phyloP scores from a whole-genome alignment of 1,140 invertebrate genomes.

The Lucilia sericata region DNA sequence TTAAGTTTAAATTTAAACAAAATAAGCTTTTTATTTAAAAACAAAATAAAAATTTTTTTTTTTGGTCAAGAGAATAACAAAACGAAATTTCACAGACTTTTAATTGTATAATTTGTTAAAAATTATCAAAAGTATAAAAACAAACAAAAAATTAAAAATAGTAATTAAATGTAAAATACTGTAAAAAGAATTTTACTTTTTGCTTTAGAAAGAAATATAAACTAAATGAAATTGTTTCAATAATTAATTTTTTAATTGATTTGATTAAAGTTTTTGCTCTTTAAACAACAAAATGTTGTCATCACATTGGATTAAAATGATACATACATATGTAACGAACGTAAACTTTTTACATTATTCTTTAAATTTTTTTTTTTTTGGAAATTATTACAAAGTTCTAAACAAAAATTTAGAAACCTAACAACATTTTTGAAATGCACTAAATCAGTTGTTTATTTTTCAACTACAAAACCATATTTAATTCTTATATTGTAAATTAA shows the following conservation, averaged over 20 bases:
- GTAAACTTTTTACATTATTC: too few species aligned
- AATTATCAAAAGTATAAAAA: not conserved
- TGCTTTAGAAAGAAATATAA: too few species aligned
- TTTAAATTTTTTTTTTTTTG: too few species aligned
- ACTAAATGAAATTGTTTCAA: too few species aligned
- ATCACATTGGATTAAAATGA: too few species aligned
- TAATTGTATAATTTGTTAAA: not conserved
- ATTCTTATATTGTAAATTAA: not conserved
- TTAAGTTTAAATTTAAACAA: not conserved
- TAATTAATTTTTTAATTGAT: too few species aligned
- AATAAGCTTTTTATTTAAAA: not conserved
- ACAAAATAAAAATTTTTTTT: not conserved
- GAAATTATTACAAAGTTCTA: not conserved
- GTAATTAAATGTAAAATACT: not conserved
- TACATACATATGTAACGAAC: too few species aligned
- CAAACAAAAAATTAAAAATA: not conserved
- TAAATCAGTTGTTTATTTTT: not conserved
- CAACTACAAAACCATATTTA: not conserved
- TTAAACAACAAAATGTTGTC: too few species aligned
- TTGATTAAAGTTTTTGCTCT: too few species aligned
- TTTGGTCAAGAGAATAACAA: not conserved
- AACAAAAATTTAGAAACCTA: not conserved
- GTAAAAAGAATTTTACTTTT: too few species aligned
- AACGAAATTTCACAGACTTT: not conserved
- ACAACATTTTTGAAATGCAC: conserved; percentile 7